Evolutionary conservation across 1,140 invertebrate genomes (phyloP).

Genomic region (Drosophila kurseongensis): DNA sequence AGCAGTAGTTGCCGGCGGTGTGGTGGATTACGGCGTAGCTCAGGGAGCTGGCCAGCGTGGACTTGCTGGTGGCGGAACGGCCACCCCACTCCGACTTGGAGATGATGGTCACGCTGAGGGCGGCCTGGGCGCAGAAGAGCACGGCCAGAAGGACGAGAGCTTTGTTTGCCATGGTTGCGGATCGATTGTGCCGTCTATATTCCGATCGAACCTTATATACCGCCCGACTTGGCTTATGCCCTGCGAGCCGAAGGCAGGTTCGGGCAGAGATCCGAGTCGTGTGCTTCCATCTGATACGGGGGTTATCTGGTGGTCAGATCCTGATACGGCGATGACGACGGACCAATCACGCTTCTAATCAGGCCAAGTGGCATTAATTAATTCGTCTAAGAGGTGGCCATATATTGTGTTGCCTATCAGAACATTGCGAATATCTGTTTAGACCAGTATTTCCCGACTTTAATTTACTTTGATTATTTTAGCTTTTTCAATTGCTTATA

Average conservation of each 20-base stretch:
- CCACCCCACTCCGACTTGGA: slow-evolving; percentile 87
- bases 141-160: slow-evolving; percentile 65
- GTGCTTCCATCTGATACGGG: slow-evolving; percentile 41
- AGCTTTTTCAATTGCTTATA: background rate
- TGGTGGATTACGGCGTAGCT: slow-evolving; percentile 92
- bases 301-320: slow-evolving; percentile 44
- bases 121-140: slow-evolving; percentile 63
- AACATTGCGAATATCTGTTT: slow-evolving; percentile 15
- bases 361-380: slow-evolving; percentile 65
- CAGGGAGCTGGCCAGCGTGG: slow-evolving; percentile 86
- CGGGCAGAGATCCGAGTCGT: slow-evolving; percentile 15
- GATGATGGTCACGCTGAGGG: slow-evolving; percentile 83
- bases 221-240: slow-evolving; percentile 31
- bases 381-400: slow-evolving; percentile 45
- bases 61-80: slow-evolving; percentile 84
- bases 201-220: slow-evolving; percentile 49
- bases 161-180: slow-evolving; percentile 60
- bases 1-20: slow-evolving; percentile 87
- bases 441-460: slow-evolving; percentile 14
- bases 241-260: slow-evolving; percentile 4
- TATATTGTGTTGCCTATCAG: slow-evolving; percentile 16
- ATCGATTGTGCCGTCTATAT: slow-evolving; percentile 33
- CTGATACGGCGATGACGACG: slow-evolving; percentile 44
- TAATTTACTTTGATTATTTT: background rate
- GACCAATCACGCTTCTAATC: slow-evolving; percentile 63